Conservation (phyloP, 2,888 invertebrate species). For the Drosophila leonis region DNA sequence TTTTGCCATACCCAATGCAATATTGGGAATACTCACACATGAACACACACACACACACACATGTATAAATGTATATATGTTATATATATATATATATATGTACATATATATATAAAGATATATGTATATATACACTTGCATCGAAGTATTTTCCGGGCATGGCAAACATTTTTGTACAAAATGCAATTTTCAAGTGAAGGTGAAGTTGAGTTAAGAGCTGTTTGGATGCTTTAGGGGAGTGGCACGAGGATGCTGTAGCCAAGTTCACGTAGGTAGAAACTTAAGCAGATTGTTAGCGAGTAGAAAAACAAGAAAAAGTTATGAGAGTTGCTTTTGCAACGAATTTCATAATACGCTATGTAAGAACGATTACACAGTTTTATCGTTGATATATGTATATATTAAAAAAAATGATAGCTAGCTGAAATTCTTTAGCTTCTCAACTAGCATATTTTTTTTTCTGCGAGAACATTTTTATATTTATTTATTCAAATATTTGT, state of each 20-base stretch:
- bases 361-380: not conserved
- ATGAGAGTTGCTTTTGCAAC: slow-evolving; percentile 7
- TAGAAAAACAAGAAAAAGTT: slow-evolving; percentile 33
- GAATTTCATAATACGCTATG: slow-evolving; percentile 20
- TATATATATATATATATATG: not conserved
- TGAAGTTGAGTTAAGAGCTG: slow-evolving; percentile 62
- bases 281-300: slow-evolving; percentile 68
- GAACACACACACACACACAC: not conserved
- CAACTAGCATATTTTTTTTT: no score
- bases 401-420: no score
- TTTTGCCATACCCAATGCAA: slow-evolving; percentile 29
- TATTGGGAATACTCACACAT: slow-evolving; percentile 11
- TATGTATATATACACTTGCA: not conserved
- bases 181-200: slow-evolving; percentile 72
- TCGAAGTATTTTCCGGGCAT: slow-evolving; percentile 42
- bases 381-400: not conserved
- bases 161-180: slow-evolving; percentile 68
- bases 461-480: no score
- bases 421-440: no score
- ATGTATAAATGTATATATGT: not conserved
- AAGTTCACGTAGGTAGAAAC: slow-evolving; percentile 49
- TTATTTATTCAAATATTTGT: no score
- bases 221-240: slow-evolving; percentile 4
- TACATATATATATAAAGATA: not conserved
- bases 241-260: slow-evolving; percentile 3